Percentiles rank a stretch among this genome's conserved stretches.
Conservation (phyloP, 2,797 vertebrate genomes). For the Tarsius wallacei region DNA sequence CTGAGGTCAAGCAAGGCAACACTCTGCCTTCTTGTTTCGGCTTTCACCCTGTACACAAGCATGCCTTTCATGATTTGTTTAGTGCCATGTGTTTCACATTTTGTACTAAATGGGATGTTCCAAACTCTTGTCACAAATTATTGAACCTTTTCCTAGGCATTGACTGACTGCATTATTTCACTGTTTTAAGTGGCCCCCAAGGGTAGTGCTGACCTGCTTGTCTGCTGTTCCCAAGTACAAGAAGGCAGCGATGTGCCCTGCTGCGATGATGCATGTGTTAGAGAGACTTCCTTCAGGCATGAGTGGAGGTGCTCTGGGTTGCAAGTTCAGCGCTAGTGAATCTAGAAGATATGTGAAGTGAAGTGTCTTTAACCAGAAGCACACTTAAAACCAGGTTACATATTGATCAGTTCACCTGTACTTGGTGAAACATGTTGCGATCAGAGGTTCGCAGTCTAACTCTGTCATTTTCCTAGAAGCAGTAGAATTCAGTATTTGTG, state of each 20-base stretch:
- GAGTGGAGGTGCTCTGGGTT: neutral
- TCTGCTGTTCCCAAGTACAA: neutral
- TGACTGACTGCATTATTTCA: neutral
- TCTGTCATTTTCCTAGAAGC: neutral
- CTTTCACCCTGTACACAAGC: too few species aligned
- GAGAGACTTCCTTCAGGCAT: neutral
- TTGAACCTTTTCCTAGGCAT: neutral
- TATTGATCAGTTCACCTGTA: neutral
- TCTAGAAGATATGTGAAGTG: neutral
- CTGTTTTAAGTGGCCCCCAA: neutral
- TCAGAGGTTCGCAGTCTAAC: neutral
- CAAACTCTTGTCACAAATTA: neutral
- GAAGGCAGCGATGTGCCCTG: neutral
- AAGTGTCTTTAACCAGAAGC: neutral
- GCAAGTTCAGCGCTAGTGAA: neutral
- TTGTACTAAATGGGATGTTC: neutral
- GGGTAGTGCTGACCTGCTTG: neutral
- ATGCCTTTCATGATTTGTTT: too few species aligned
- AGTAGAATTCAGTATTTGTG: neutral
- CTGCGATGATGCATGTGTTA: neutral
- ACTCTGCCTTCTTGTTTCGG: neutral
- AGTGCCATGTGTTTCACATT: neutral
- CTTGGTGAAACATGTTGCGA: neutral
- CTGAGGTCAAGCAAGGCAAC: neutral
- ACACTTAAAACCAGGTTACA: neutral